phyloP scores from a whole-genome alignment of 1,140 invertebrate species.

The Drosophila bifasciata region DNA sequence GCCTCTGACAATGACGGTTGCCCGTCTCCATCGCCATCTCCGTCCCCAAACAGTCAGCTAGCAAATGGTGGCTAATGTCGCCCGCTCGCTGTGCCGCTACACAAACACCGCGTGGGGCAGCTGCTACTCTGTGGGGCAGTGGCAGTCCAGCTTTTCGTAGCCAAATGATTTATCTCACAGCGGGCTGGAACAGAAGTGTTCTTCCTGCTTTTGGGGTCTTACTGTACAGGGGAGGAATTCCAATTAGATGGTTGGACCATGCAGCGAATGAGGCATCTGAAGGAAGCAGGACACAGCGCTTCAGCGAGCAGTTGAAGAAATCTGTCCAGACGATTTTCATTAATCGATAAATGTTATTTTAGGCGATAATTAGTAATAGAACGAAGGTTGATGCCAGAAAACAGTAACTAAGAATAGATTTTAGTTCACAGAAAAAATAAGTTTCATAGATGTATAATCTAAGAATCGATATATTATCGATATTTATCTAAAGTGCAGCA shows the following conservation, averaged over 20 bases:
- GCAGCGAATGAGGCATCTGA: constrained; percentile 6
- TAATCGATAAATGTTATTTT: no score
- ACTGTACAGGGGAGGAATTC: constrained; percentile 11
- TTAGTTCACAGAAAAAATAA: no score
- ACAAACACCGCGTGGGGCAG: constrained; percentile 37
- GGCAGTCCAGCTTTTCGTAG: constrained; percentile 32
- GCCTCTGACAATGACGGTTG: constrained; percentile 56
- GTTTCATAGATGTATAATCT: no score
- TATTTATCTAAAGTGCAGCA: no score
- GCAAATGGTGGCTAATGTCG: constrained; percentile 59
- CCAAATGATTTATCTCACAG: constrained; percentile 73
- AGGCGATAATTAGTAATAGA: no score
- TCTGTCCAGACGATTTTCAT: no score
- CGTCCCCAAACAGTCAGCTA: no score
- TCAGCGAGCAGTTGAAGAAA: constrained; percentile 24
- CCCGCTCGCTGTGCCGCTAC: constrained; percentile 50
- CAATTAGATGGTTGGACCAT: constrained; percentile 57
- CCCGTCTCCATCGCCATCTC: not conserved
- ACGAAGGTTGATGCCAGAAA: no score
- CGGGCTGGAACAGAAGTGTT: constrained; percentile 41
- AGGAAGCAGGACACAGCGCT: constrained; percentile 9
- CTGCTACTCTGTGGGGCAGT: constrained; percentile 18
- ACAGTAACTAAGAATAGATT: no score
- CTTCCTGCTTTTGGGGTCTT: not conserved
- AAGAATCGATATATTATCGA: no score